phyloP scores from a whole-genome alignment of 2,113 vertebrate genomes.

The Oenanthe oenanthe region DNA sequence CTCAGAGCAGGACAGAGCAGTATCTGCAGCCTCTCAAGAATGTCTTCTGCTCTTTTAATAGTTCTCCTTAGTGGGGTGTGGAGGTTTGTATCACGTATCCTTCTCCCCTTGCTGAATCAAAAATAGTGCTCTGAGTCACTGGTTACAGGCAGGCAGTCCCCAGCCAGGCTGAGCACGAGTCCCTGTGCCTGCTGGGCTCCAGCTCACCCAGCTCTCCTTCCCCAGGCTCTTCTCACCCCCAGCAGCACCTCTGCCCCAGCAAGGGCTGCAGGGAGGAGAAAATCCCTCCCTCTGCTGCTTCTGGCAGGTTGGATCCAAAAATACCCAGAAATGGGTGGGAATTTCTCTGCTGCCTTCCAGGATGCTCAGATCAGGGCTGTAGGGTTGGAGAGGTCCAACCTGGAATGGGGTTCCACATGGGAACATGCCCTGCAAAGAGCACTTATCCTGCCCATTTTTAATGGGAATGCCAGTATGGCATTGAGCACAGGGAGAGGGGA shows the following conservation, averaged over 20 bases:
- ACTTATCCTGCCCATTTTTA: not conserved
- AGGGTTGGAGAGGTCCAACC: not conserved
- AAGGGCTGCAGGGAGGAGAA: not conserved
- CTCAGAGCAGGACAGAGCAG: not conserved
- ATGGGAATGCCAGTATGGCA: not conserved
- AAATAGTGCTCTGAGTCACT: slow-evolving; percentile 61
- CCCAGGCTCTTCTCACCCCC: not conserved
- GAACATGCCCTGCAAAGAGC: not conserved
- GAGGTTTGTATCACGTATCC: slow-evolving; percentile 48
- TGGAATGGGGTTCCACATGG: not conserved
- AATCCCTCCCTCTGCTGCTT: not conserved
- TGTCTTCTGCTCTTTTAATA: slow-evolving; percentile 71
- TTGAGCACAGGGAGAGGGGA: not conserved
- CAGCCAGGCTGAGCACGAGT: not conserved
- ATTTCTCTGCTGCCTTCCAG: not conserved
- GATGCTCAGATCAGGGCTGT: not conserved
- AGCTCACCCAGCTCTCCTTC: not conserved
- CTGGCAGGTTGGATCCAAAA: not conserved
- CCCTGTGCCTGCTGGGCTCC: fast-evolving
- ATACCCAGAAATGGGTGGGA: not conserved
- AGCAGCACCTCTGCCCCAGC: not conserved
- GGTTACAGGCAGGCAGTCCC: not conserved
- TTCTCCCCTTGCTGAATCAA: slow-evolving; percentile 30
- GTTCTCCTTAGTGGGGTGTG: not conserved
- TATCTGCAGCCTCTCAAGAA: slow-evolving; percentile 53